phyloP scores from a whole-genome alignment of 2,888 invertebrate species.

The Malacosoma neustria region DNA sequence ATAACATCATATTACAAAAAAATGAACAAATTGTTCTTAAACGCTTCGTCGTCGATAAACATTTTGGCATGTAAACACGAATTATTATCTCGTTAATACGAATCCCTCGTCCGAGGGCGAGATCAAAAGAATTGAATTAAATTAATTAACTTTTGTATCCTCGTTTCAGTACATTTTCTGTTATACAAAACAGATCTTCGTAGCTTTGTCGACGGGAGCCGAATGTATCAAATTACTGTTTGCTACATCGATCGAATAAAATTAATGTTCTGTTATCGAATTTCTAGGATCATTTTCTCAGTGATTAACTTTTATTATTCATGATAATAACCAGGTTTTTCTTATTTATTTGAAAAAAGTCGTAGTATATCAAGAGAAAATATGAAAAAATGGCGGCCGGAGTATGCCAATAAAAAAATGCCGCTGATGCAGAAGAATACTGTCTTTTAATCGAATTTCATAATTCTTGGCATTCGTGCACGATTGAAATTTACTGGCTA shows the following conservation, averaged over 20 bases:
- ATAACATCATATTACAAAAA: too few relatives aligned
- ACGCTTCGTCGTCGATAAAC: not conserved
- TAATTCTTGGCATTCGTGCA: too few relatives aligned
- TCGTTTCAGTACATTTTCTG: slow-evolving; percentile 11
- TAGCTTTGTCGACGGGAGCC: slow-evolving; percentile 3
- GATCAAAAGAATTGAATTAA: slow-evolving; percentile 26
- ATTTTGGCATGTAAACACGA: not conserved
- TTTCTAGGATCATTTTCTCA: too few relatives aligned
- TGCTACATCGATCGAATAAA: not conserved
- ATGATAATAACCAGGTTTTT: too few relatives aligned
- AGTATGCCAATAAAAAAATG: too few relatives aligned
- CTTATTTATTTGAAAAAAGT: too few relatives aligned
- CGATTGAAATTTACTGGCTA: too few relatives aligned
- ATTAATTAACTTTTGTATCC: slow-evolving; percentile 30
- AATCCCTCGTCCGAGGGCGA: slow-evolving; percentile 9
- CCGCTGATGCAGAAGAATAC: too few relatives aligned
- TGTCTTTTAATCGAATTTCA: too few relatives aligned
- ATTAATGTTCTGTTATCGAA: not conserved
- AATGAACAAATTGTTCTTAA: not conserved
- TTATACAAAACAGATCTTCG: slow-evolving; percentile 5
- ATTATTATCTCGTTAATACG: not conserved
- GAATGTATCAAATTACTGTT: not conserved
- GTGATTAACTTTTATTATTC: too few relatives aligned
- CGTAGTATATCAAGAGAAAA: too few relatives aligned
- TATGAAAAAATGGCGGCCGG: too few relatives aligned